Base-by-base conservation (phyloP, 1,140 invertebrate genomes). In the Adelges cooleyi region DNA sequence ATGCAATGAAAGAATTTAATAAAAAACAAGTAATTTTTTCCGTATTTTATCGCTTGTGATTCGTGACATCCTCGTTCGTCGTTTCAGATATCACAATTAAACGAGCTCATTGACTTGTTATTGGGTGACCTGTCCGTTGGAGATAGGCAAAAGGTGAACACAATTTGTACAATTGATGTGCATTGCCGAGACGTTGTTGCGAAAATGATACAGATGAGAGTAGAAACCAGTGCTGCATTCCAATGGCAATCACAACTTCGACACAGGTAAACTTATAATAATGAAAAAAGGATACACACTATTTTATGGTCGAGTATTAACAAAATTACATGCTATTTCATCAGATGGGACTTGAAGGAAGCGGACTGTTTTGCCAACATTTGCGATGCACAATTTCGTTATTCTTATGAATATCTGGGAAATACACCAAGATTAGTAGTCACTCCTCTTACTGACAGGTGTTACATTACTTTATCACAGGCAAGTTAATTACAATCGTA, bases 111-210 rank as follows among this genome's bases (percentile, higher is more conserved):
- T 69, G 80, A 80, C 6, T 77, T 92, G 50, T 74, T 95, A 44
- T 75, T 93, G 59, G 90, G 89, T 0, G 88, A 93, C 69, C 75
- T 95, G 48, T 83, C 82, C 1, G 76, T 80, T 4, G 85, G 85
- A n/a, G 88, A 94, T 72, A 79, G 92, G 3, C 90, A 94, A 75
- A 95, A 95, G 75, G 92, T 95, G 69, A 94, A 93, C 87, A 95
- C 92, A 0, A 89, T 95, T 68, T 95, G 92, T 77, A 95, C 92
- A 1, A 93, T 95, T 71, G 92, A 95, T 73, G 92, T 95, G 1
- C 86, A 89, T 71, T 89, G 88, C 13, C 78, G 92, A 71, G 92
- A 95, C 74, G 90, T 95, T 13, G 88, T 95, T 0, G 81, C 81
- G 0, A 92, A 89, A 73, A 81, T 95, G 70, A 91, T 95, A 65